phyloP scores from a whole-genome alignment of 2,113 vertebrate genomes.

The Sitta europaea region DNA sequence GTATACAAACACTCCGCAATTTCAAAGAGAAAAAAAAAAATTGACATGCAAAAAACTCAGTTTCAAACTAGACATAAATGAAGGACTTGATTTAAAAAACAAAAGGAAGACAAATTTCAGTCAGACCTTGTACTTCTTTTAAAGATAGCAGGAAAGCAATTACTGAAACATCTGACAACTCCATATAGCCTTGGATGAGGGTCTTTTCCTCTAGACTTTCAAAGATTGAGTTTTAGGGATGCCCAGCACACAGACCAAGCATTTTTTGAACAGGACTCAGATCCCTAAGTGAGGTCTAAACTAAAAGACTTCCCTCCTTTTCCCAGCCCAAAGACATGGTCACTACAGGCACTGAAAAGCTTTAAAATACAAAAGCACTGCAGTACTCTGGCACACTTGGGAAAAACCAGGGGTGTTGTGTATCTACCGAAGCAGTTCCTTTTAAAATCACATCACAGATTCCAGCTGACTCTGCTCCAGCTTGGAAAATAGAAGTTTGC shows the following conservation, averaged over 20 bases:
- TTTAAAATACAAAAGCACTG: neutral
- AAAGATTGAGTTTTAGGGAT: neutral
- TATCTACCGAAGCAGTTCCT: neutral
- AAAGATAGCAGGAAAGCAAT: neutral
- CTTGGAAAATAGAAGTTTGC: constrained; percentile 31
- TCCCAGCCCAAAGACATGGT: neutral
- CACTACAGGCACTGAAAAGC: neutral
- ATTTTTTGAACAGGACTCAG: neutral
- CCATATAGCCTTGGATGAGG: neutral
- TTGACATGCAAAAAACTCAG: accelerated
- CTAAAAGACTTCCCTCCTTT: neutral
- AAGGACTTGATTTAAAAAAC: neutral
- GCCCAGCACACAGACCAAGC: neutral
- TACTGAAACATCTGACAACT: neutral
- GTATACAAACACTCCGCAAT: neutral
- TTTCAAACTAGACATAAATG: neutral
- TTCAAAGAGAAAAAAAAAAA: neutral
- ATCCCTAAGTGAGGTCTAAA: neutral
- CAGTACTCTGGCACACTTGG: neutral
- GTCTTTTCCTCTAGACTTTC: neutral
- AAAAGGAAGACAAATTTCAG: neutral
- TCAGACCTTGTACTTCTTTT: neutral
- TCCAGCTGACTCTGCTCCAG: constrained; percentile 45
- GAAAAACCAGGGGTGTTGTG: neutral
- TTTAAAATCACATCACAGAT: neutral